phyloP scores from a whole-genome alignment of 2,797 vertebrate genomes.

The Acipenser transmontanus region DNA sequence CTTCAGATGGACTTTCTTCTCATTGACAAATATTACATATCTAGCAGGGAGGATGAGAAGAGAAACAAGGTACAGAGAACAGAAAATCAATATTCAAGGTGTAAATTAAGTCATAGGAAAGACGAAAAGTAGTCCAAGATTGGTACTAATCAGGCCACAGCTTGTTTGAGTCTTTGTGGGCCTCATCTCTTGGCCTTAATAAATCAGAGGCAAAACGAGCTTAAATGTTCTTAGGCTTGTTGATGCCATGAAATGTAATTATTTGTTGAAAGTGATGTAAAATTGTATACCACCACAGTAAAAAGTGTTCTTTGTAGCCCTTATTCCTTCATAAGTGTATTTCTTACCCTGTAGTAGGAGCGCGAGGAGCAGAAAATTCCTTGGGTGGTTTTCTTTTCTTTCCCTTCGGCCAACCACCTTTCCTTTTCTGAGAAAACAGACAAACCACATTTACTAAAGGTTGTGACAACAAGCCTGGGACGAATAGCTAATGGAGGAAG shows the following conservation, averaged over 20 bases:
- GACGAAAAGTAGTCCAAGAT: too few species aligned
- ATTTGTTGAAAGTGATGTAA: neutral
- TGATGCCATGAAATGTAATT: too few species aligned
- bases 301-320: too few species aligned
- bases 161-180: too few species aligned
- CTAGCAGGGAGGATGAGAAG: constrained; percentile 11
- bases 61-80: too few species aligned
- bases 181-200: too few species aligned
- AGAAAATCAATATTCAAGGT: too few species aligned
- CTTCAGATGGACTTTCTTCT: constrained; percentile 29
- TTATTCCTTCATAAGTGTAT: neutral
- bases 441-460: neutral
- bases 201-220: neutral
- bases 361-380: constrained; percentile 22
- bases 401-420: constrained; percentile 28
- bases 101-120: too few species aligned
- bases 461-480: too few species aligned
- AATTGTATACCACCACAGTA: neutral
- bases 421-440: constrained; percentile 33
- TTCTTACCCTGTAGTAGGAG: constrained; percentile 28
- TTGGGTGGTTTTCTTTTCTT: constrained; percentile 31
- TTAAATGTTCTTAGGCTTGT: neutral
- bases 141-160: too few species aligned
- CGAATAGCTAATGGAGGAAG: too few species aligned
- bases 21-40: constrained; percentile 29